Percentiles rank a stretch among this genome's conserved stretches.
These are phyloP conservation scores for Enteromius afrohamiltoni DNA, from an alignment of 2,797 vertebrate genomes.

Conservation along the genomic window DNA sequence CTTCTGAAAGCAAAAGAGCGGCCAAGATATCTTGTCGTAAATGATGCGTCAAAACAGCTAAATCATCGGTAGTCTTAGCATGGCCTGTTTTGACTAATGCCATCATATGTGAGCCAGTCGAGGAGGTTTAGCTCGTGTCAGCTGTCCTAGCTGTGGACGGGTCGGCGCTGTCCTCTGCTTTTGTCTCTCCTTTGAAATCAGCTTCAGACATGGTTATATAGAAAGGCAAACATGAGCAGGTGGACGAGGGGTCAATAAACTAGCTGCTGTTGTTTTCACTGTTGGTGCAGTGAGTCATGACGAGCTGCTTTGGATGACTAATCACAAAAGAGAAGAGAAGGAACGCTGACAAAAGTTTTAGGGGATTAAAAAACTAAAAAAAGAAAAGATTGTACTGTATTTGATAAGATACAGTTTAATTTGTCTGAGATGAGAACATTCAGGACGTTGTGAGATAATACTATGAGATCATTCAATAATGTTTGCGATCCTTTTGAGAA, in stretches of 20 bases:
- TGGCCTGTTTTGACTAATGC: constrained; percentile 38
- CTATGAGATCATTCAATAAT: not conserved
- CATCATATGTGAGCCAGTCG: constrained; percentile 31
- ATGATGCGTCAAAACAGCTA: constrained; percentile 46
- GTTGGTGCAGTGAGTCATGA: constrained; percentile 13
- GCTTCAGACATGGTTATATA: constrained; percentile 22
- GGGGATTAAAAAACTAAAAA: not conserved
- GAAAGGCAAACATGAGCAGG: constrained; percentile 51
- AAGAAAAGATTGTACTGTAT: too few relatives aligned
- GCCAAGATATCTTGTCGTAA: constrained; percentile 44
- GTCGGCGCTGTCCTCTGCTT: constrained; percentile 23
- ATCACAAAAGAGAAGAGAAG: not conserved
- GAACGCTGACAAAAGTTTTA: not conserved
- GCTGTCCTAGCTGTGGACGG: constrained; percentile 45
- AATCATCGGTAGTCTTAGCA: constrained; percentile 28
- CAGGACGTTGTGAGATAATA: too few relatives aligned
- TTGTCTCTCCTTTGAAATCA: constrained; percentile 44
- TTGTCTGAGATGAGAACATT: not conserved
- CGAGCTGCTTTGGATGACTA: not conserved
- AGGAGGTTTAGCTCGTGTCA: constrained; percentile 36
- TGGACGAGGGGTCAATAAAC: constrained; percentile 35
- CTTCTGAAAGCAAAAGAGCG: constrained; percentile 46
- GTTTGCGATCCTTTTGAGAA: not conserved
- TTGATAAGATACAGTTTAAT: not conserved
- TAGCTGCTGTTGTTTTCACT: constrained; percentile 30